Base-by-base conservation (phyloP, 2,797 vertebrate genomes). In the Phyllotis vaccarum region DNA sequence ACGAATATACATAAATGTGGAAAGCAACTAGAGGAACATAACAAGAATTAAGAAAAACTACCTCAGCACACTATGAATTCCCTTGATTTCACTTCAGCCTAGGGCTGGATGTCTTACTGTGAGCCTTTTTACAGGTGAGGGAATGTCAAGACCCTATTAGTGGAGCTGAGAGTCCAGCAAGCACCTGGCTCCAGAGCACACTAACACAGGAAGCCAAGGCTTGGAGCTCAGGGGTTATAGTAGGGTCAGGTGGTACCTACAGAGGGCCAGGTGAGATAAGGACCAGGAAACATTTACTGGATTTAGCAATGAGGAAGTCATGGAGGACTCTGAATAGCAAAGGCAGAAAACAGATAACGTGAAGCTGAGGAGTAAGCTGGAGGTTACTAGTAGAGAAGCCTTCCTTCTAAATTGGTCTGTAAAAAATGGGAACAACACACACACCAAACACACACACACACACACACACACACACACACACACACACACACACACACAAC, bases 271-370 rank as follows among this genome's bases (percentile, higher is more conserved):
- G 43, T 31, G 0, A 74, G 76, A 68, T 70, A 29, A 90, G 90
- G 60, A 16, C 11, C 0, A 5, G 4, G 60, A 62, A 85, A 60
- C 6, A 9, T 7, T 68, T 40, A 13, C 80, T 34, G 81, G 37
- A 78, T 70, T 95, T 74, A 78, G 54, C 92, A 92, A 68, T 72
- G 62, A 93, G 74, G 87, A 96, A 83, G 87, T 90, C 80, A 56
- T 37, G 11, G 66, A 66, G 56, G 16, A n/a, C 40, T 31, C 6
- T 34, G 78, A 90, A 17, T 1, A 76, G 75, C 29, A 21, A 82
- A 86, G 70, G 17, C 64, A 89, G 74, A 96, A 80, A 81, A 22
- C 76, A 90, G 82, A n/a, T 2, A 54, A 34, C 74, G 60, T 2
- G 5, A 64, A n/a, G 62, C 89, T 22, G 5, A 92, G 40, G 60